Conservation (phyloP, 1,140 invertebrate species). For the Solen grandis region DNA sequence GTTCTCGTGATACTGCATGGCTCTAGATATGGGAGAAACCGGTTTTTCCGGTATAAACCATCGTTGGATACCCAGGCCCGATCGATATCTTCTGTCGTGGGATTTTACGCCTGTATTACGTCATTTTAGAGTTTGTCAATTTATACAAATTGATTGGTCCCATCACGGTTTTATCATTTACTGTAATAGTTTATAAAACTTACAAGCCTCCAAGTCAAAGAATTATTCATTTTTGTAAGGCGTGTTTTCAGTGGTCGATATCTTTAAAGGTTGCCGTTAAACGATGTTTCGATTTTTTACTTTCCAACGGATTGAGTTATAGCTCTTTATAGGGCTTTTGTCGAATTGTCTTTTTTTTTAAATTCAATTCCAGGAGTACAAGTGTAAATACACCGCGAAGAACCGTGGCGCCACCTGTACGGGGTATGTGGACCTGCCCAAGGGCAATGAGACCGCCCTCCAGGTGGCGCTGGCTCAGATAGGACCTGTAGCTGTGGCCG, state of each 20-base stretch:
- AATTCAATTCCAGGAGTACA: neutral
- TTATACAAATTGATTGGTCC: too few relatives aligned
- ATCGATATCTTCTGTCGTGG: too few relatives aligned
- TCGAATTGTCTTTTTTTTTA: too few relatives aligned
- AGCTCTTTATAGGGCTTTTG: neutral
- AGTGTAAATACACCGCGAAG: conserved; percentile 3
- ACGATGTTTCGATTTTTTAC: neutral
- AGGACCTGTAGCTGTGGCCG: conserved; percentile 91
- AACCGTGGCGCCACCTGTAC: conserved; percentile 88
- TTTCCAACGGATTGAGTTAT: neutral
- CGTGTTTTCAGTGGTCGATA: neutral
- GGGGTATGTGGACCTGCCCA: conserved; percentile 88
- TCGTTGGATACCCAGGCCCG: neutral
- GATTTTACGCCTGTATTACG: too few relatives aligned
- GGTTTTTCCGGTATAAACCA: neutral
- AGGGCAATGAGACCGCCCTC: conserved; percentile 84
- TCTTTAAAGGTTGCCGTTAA: too few relatives aligned
- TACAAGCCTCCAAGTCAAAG: neutral
- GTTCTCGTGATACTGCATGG: neutral
- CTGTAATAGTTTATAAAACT: too few relatives aligned
- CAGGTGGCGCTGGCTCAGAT: conserved; percentile 90
- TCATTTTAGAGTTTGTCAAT: too few relatives aligned
- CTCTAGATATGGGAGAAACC: neutral
- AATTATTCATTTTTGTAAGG: neutral
- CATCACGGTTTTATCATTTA: too few relatives aligned